These are phyloP conservation scores for Bradysia coprophila DNA, from an alignment of 1,140 invertebrate species.

Conservation along the genomic window DNA sequence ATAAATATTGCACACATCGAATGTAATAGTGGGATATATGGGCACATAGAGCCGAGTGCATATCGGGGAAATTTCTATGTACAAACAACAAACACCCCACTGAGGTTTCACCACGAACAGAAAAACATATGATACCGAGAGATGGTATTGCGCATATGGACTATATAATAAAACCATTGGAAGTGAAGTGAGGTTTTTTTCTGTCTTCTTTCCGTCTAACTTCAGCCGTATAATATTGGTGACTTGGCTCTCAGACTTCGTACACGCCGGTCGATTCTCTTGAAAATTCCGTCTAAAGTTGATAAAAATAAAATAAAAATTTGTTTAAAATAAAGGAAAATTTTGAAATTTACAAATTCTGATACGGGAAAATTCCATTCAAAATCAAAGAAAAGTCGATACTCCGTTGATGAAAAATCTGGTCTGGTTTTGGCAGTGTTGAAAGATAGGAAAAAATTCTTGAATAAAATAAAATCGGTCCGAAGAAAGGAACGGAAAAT, in stretches of 20 bases:
- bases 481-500: background rate
- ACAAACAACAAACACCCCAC: too few species aligned
- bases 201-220: too few species aligned
- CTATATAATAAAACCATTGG: too few species aligned
- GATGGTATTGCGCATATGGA: too few species aligned
- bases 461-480: background rate
- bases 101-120: too few species aligned
- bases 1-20: too few species aligned
- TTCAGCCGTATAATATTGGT: too few species aligned
- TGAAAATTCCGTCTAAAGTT: background rate
- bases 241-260: constrained; percentile 4
- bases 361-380: background rate
- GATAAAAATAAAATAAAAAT: background rate
- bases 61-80: too few species aligned
- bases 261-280: constrained; percentile 1
- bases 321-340: background rate
- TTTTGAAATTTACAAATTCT: background rate
- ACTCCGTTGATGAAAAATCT: background rate
- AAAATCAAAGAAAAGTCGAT: background rate
- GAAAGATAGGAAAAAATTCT: background rate
- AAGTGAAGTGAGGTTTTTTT: too few species aligned
- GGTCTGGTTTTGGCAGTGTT: background rate
- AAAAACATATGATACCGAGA: too few species aligned
- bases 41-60: too few species aligned
- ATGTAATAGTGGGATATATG: too few species aligned